Evolutionary conservation across 1,140 invertebrate species (phyloP), one percentile per base, ranked within the genome.

Genomic region (Coptotermes formosanus): DNA sequence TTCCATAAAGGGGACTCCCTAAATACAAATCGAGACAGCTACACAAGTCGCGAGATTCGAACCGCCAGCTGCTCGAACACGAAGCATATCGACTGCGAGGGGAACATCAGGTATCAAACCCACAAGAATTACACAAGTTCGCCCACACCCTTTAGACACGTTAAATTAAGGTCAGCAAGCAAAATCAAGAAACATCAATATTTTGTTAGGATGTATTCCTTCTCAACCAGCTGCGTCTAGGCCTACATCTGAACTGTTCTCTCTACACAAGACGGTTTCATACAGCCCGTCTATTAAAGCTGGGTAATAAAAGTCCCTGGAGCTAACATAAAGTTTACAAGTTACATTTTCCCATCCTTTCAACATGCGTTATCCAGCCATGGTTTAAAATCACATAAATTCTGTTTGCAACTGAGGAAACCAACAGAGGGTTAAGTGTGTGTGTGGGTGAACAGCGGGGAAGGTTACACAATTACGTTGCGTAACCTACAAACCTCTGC

Each of bases 351-450:
- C 14, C 52, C 19, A 55, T 21, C 52, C 52, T 55, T 75, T 75
- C 64, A 75, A 75, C 64, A 30, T 75, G n/a, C n/a, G 25, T 75
- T 75, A 75, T 75, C 59, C 59, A 64, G 59, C 59, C 59, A 64
- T 23, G 59, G 59, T 64, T 64, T 64, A 64, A 64, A 64, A 64
- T 64, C 64, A 75, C 64, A 75, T 75, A 75, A 75, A 75, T 75
- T 16, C n/a, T 75, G n/a, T 64, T 64, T 75, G 0, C 19, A 75
- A 30, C 25, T 30, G 64, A n/a, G 25, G 25, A 25, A 30, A 30
- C 64, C 64, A 30, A 30, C n/a, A 30, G 2, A 16, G 64, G 64
- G n/a, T 75, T 38, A 25, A 8, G 64, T 30, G 14, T 8, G 64
- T 30, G 64, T 2, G 64, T 64, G 59, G 59, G 16, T 75, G 64